Conservation (phyloP, 2,888 invertebrate species). For the Protodeltote pygarga region DNA sequence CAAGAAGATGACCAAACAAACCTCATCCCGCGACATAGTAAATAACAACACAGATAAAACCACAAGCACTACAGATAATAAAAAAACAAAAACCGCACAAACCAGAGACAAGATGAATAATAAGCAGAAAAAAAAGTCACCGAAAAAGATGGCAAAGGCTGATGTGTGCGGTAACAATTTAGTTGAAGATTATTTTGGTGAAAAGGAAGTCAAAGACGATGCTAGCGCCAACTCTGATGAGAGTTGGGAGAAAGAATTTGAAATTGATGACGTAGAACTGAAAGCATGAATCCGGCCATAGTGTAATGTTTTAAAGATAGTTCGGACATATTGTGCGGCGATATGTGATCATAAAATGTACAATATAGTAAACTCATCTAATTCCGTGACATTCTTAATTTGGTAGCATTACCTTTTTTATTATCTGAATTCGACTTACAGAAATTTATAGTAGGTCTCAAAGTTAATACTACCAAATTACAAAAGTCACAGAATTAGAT, state of each 20-base stretch:
- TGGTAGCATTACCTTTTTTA: too few species aligned
- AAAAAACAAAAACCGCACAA: slow-evolving; percentile 59
- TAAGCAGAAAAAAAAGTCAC: slow-evolving; percentile 59
- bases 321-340: slow-evolving; percentile 40
- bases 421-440: too few species aligned
- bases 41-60: slow-evolving; percentile 73
- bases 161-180: slow-evolving; percentile 82
- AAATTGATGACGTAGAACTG: slow-evolving; percentile 77
- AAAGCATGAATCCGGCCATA: slow-evolving; percentile 69
- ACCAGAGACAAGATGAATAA: slow-evolving; percentile 67
- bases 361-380: too few species aligned
- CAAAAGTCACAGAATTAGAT: too few species aligned
- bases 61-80: slow-evolving; percentile 56
- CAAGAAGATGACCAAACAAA: slow-evolving; percentile 72
- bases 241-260: slow-evolving; percentile 89
- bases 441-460: too few species aligned
- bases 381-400: too few species aligned
- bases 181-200: slow-evolving; percentile 85
- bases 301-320: slow-evolving; percentile 41
- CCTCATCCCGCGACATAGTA: slow-evolving; percentile 62
- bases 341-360: slow-evolving; percentile 22
- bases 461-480: too few species aligned
- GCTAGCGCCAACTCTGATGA: slow-evolving; percentile 85
- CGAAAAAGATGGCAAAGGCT: slow-evolving; percentile 69
- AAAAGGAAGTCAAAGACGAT: slow-evolving; percentile 78